Evolutionary conservation across 2,888 invertebrate genomes (phyloP), one percentile per base, ranked within the genome.

Genomic region (Silvanus unidentatus): DNA sequence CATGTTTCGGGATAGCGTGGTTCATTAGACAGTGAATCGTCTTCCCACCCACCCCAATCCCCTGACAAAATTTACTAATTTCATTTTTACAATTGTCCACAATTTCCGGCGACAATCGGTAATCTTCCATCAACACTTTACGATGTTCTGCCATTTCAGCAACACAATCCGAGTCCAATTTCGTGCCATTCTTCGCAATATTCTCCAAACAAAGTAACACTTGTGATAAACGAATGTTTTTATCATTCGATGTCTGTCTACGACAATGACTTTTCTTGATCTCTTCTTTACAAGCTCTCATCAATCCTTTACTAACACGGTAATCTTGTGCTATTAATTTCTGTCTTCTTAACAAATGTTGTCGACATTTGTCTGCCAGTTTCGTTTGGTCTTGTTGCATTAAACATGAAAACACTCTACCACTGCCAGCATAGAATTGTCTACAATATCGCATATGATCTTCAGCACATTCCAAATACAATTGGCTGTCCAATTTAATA

Each of bases 11-110:
- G 57, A 86, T 80, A 1, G 89, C 87, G 69, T 90, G 85, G 32
- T 88, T 87, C 91, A 98, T 91, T 35, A 99, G 74, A 66, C 98
- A 99, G 68, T 98, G 97, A 54, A 99, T 86, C 0, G 96, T 96
- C 65, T 86, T 85, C 0, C 91, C 93, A 2, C 89, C 91, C 43
- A 81, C 77, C 67, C 88, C 88, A 51, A 85, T 75, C 5, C 58
- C 81, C 54, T 79, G 77, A 69, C 94, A 95, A 56, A 82, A 83
- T 43, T 75, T 77, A 12, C 78, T 74, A 55, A 96, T 94, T 65
- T 96, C 96, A 58, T 80, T 79, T 13, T 88, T 82, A 74, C 98
- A 98, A 42, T 83, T 80, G 56, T 84, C 81, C 49, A 97, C 87
- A 48, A 98, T 79, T 72, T 97, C 95, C 3, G 98, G 98, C 8